Evolutionary conservation across 1,140 invertebrate species (phyloP).

Genomic region (Leguminivora glycinivorella): DNA sequence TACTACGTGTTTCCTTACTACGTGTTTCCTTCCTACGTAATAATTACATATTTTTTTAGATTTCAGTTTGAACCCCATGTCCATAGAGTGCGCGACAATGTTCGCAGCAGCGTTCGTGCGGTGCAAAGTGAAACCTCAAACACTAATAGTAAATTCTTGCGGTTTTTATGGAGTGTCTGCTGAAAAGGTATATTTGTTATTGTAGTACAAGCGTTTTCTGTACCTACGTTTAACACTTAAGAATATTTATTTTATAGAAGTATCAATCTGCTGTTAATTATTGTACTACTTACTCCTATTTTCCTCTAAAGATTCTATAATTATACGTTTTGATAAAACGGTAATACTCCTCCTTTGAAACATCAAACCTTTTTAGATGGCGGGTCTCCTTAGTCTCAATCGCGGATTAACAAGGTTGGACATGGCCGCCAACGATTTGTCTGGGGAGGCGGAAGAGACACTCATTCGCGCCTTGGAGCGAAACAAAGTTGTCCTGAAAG

Average conservation of each 20-base stretch:
- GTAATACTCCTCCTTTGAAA: neutral
- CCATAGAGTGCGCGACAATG: conserved; percentile 65
- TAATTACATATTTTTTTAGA: conserved; percentile 43
- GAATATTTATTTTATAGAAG: too few species aligned
- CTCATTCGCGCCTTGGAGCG: conserved; percentile 61
- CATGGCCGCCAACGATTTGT: conserved; percentile 72
- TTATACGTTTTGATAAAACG: conserved; percentile 29
- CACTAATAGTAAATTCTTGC: conserved; percentile 69
- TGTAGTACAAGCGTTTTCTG: neutral
- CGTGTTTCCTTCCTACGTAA: neutral
- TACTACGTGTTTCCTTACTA: conserved; percentile 3
- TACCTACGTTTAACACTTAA: too few species aligned
- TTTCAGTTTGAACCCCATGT: conserved; percentile 73
- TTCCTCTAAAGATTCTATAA: neutral
- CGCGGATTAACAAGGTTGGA: conserved; percentile 68
- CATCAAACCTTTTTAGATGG: conserved; percentile 56
- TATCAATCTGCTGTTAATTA: too few species aligned
- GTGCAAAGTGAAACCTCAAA: conserved; percentile 73
- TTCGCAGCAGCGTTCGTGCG: conserved; percentile 72
- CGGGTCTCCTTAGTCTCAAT: conserved; percentile 70
- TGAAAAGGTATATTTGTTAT: conserved; percentile 50
- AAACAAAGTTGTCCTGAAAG: conserved; percentile 62
- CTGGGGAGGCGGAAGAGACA: conserved; percentile 66
- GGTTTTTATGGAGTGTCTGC: conserved; percentile 65
- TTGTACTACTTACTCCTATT: too few species aligned